Evolutionary conservation across 23 tunicate species (phyloP).

Genomic region (Botrylloides violaceus): DNA sequence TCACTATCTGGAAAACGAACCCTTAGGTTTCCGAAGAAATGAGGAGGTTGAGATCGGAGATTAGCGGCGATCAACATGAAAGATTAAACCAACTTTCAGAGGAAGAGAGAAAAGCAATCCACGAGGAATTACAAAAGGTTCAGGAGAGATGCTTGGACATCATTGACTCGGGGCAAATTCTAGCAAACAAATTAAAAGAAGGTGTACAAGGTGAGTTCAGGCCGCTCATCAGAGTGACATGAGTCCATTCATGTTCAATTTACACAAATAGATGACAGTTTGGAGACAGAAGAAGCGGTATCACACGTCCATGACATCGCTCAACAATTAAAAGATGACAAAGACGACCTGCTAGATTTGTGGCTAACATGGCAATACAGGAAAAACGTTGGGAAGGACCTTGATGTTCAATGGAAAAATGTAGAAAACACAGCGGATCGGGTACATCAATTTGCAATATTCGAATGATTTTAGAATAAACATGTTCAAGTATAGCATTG

Average conservation of each 20-base stretch:
- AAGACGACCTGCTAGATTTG: conserved; percentile 40
- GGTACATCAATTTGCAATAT: conserved; percentile 30
- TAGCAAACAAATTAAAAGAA: conserved; percentile 38
- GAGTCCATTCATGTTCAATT: too few relatives aligned
- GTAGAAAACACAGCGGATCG: conserved; percentile 39
- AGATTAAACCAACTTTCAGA: conserved; percentile 11
- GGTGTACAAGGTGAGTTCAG: conserved; percentile 28
- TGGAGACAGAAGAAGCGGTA: conserved; percentile 30
- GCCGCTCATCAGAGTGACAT: neutral
- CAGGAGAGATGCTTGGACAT: conserved; percentile 36
- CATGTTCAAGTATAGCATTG: too few relatives aligned
- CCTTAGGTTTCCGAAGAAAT: conserved; percentile 3
- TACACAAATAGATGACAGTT: conserved; percentile 28
- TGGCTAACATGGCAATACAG: conserved; percentile 83
- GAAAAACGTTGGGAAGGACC: conserved; percentile 49
- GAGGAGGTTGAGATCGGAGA: neutral
- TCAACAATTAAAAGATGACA: conserved; percentile 27
- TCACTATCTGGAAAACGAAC: too few relatives aligned
- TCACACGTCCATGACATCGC: conserved; percentile 23
- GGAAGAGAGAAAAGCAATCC: conserved; percentile 7
- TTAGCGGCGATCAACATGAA: conserved; percentile 10
- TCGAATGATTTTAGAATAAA: too few relatives aligned
- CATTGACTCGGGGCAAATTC: conserved; percentile 34
- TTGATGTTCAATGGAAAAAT: conserved; percentile 43
- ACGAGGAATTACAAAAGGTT: conserved; percentile 9